Conservation (phyloP, 2,888 invertebrate species). For the Mythimna ferrago region DNA sequence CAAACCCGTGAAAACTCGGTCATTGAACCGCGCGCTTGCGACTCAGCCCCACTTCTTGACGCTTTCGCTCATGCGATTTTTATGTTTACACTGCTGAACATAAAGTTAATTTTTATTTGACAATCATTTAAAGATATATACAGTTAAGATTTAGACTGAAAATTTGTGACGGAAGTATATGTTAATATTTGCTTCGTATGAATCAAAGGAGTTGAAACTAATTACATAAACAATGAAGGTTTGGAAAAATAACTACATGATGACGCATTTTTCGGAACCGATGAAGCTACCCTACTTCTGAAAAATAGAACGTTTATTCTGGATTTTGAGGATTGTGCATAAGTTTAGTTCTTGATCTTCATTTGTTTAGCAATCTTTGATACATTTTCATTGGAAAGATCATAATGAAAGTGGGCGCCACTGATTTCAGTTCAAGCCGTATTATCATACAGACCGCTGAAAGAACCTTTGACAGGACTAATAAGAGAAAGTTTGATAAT, state of each 20-base stretch:
- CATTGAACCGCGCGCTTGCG: constrained; percentile 87
- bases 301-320: constrained; percentile 21
- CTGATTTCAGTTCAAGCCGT: constrained; percentile 5
- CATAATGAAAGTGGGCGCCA: background rate
- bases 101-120: constrained; percentile 81
- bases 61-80: constrained; percentile 87
- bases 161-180: constrained; percentile 76
- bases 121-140: constrained; percentile 69
- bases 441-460: background rate
- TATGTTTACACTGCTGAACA: constrained; percentile 76
- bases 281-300: constrained; percentile 4
- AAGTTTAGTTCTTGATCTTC: constrained; percentile 2
- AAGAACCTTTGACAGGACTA: background rate
- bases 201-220: constrained; percentile 55
- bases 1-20: constrained; percentile 91
- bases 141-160: constrained; percentile 79
- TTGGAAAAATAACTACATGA: constrained; percentile 31
- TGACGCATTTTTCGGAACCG: constrained; percentile 27
- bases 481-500: background rate
- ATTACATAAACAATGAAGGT: constrained; percentile 63
- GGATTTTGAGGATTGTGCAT: constrained; percentile 13
- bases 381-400: background rate
- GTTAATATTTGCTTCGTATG: constrained; percentile 66
- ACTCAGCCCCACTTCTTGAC: constrained; percentile 75
- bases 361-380: constrained; percentile 1